Percentiles rank a stretch among this genome's conserved stretches.
Evolutionary conservation across 2,888 invertebrate genomes (phyloP).

Genomic region (Drosophila lacicola): DNA sequence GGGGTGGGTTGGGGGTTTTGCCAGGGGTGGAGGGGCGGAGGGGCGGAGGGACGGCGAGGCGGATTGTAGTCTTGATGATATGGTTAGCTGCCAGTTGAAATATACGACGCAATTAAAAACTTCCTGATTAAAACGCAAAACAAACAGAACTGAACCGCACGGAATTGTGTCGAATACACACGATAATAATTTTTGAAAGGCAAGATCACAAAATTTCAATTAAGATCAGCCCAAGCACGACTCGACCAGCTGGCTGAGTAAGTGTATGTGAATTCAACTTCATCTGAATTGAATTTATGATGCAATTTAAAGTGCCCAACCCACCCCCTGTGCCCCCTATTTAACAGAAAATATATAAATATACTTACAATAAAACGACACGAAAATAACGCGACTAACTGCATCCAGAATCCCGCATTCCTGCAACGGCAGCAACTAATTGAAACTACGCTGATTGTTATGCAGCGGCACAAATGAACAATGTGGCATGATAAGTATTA

Average conservation of each 20-base stretch:
- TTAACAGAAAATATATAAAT: constrained; percentile 12
- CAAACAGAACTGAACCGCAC: constrained; percentile 52
- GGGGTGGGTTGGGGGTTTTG: background rate
- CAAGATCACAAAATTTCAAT: constrained; percentile 70
- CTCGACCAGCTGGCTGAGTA: constrained; percentile 49
- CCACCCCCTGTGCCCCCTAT: background rate
- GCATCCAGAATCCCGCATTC: constrained; percentile 50
- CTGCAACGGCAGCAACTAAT: constrained; percentile 25
- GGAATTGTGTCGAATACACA: constrained; percentile 51
- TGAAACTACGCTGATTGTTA: constrained; percentile 38
- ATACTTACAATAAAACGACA: constrained; percentile 22
- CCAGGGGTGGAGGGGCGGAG: background rate
- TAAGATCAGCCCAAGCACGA: constrained; percentile 58
- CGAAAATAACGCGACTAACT: constrained; percentile 16
- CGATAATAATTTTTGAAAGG: constrained; percentile 45
- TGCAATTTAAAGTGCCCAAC: constrained; percentile 52
- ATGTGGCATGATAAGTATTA: constrained; percentile 5
- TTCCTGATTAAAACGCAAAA: constrained; percentile 76
- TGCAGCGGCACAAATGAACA: constrained; percentile 24
- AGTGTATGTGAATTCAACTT: constrained; percentile 65
- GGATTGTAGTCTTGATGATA: constrained; percentile 56
- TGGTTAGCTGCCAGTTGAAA: constrained; percentile 67
- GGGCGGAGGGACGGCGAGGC: background rate
- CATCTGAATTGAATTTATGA: constrained; percentile 73
- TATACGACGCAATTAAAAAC: constrained; percentile 77